Base-by-base conservation (phyloP, 2,113 vertebrate species). In the Xiphorhynchus elegans region DNA sequence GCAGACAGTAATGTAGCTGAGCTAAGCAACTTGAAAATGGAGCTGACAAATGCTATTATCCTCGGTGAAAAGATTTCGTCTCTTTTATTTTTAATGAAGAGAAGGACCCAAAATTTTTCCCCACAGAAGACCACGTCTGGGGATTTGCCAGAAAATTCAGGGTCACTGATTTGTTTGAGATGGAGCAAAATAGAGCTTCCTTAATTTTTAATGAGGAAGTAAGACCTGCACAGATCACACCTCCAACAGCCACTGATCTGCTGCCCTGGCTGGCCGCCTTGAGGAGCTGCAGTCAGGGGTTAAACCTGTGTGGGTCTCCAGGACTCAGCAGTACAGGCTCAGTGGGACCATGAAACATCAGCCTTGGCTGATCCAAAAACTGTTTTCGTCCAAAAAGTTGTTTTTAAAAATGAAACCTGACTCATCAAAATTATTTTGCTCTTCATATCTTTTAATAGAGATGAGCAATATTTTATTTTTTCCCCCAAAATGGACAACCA, bases 1-100 rank as follows among this genome's bases (percentile, higher is more conserved):
- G 55, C 93, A 96, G 85, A 89, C 62, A 95, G 95, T 95, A 97
- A 97, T 97, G 96, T 97, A 97, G 90, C 92, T 96, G 96, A 96
- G 87, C 73, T 95, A 97, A 97, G 96, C 29, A 84, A 93, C 82
- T 93, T 93, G 79, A 87, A 97, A 96, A 95, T 72, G 94, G 91
- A 96, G 84, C 90, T 93, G 94, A 95, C 95, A 95, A 97, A 94
- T 89, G 87, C 52, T 95, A 90, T 97, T 96, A 85, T 95, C 47
- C 39, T 55, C 42, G 47, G 89, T 93, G 78, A 90, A 92, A 50
- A 46, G 8, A 33, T 5, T 92, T 91, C 79, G 88, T 87, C 79
- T 75, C 90, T 86, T 95, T 96, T 95, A 93, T 96, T 96, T 96
- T 96, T 93, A 98, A 96, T 96, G 87, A 93, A 95, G 58, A 91